phyloP scores from a whole-genome alignment of 2,888 invertebrate genomes.

The Drepana falcataria region DNA sequence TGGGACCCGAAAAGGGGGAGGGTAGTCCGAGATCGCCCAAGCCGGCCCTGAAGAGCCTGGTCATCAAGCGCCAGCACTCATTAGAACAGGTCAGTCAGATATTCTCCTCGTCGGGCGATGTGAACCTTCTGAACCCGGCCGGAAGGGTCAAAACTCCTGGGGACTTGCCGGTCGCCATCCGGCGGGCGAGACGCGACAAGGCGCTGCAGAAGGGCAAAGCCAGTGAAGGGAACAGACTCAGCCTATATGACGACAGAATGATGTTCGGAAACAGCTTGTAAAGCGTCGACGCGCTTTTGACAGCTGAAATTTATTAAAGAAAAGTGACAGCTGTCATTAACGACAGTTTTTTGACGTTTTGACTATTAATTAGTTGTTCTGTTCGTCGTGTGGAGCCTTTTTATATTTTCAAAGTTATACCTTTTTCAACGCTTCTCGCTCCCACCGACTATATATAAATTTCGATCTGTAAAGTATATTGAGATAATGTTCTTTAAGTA shows the following conservation, averaged over 20 bases:
- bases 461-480: no score
- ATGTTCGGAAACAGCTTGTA: conserved; percentile 82
- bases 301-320: conserved; percentile 1
- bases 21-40: conserved; percentile 45
- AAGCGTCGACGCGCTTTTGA: not conserved
- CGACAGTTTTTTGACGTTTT: no score
- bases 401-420: no score
- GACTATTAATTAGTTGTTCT: not conserved
- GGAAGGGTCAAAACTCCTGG: conserved; percentile 90
- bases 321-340: not conserved
- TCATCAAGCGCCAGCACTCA: conserved; percentile 81
- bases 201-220: conserved; percentile 72
- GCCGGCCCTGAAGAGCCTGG: conserved; percentile 46
- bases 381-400: conserved; percentile 2
- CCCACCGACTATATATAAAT: no score
- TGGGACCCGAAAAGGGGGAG: conserved; percentile 27
- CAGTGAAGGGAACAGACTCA: conserved; percentile 83
- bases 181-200: conserved; percentile 82
- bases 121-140: conserved; percentile 84
- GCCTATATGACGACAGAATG: conserved; percentile 93
- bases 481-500: no score
- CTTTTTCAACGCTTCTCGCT: no score
- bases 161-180: conserved; percentile 87
- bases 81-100: conserved; percentile 87
- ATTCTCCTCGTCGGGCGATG: conserved; percentile 83